Evolutionary conservation across 2,113 vertebrate genomes (phyloP).

Genomic region (Tretioscincus oriximinensis): DNA sequence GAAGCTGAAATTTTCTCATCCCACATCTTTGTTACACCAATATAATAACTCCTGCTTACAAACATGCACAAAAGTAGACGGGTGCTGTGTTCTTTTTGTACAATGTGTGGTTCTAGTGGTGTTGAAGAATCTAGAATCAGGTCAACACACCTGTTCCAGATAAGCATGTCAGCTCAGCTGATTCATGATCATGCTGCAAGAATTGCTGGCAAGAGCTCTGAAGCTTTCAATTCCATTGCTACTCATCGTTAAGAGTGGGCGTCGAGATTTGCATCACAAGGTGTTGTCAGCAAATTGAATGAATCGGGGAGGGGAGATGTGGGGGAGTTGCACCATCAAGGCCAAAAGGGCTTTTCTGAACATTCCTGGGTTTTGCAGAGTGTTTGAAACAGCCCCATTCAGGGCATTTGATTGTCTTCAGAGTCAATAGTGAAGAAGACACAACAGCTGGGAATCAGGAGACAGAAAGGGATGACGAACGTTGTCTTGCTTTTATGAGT

Average conservation of each 20-base stretch:
- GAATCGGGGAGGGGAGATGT: not conserved
- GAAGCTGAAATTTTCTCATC: not conserved
- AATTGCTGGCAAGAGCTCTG: constrained; percentile 46
- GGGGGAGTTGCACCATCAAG: not conserved
- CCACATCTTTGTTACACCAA: not conserved
- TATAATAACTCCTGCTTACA: not conserved
- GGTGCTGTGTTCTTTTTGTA: constrained; percentile 31
- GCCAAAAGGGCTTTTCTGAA: not conserved
- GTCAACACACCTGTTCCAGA: constrained; percentile 60
- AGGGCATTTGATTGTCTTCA: not conserved
- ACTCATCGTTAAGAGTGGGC: constrained; percentile 39
- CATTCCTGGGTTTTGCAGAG: not conserved
- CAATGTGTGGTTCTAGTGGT: constrained; percentile 26
- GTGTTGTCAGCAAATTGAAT: constrained; percentile 33
- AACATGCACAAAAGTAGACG: constrained; percentile 44
- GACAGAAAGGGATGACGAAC: constrained; percentile 45
- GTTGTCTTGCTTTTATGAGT: constrained; percentile 48
- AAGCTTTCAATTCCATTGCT: constrained; percentile 56
- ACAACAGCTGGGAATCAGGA: constrained; percentile 11
- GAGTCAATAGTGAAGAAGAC: not conserved
- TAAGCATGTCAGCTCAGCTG: constrained; percentile 59
- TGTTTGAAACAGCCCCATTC: not conserved
- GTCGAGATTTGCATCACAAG: constrained; percentile 54
- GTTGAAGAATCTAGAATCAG: constrained; percentile 55
- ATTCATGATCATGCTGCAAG: constrained; percentile 66